Conservation (phyloP, 1,140 invertebrate species). For the Phthorimaea operculella region DNA sequence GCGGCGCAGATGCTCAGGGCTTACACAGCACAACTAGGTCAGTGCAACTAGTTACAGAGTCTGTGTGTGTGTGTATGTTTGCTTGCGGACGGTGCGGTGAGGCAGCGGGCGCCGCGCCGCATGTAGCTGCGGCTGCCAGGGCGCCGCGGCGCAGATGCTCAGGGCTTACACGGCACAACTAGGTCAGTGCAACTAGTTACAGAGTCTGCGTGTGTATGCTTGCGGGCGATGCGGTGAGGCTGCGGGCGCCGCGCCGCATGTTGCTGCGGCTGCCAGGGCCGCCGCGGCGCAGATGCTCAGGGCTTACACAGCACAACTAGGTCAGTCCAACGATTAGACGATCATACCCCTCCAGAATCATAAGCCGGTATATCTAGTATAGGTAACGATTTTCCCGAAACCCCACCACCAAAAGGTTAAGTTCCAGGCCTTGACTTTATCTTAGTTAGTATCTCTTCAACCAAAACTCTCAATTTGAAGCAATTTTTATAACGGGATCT, state of each 20-base stretch:
- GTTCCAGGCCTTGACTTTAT: no score
- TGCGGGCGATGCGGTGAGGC: constrained; percentile 79
- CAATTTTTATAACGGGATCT: no score
- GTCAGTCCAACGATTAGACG: no score
- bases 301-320: constrained; percentile 79
- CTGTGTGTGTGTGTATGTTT: constrained; percentile 82
- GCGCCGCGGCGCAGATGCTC: constrained; percentile 86
- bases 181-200: constrained; percentile 66
- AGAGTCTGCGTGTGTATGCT: constrained; percentile 80
- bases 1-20: constrained; percentile 84
- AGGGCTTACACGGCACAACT: constrained; percentile 84
- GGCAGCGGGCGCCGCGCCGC: constrained; percentile 70
- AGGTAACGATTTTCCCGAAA: no score
- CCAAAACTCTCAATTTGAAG: no score
- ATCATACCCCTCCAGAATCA: no score
- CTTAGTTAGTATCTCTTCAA: no score
- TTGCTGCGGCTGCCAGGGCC: constrained; percentile 83
- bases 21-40: constrained; percentile 84
- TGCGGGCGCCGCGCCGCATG: constrained; percentile 70
- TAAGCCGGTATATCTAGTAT: no score
- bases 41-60: no score
- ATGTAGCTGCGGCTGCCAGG: constrained; percentile 82
- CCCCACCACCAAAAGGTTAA: no score
- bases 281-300: constrained; percentile 84
- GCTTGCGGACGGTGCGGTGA: constrained; percentile 80